Base-by-base conservation (phyloP, 2,113 vertebrate genomes). In the Neotoma lepida region DNA sequence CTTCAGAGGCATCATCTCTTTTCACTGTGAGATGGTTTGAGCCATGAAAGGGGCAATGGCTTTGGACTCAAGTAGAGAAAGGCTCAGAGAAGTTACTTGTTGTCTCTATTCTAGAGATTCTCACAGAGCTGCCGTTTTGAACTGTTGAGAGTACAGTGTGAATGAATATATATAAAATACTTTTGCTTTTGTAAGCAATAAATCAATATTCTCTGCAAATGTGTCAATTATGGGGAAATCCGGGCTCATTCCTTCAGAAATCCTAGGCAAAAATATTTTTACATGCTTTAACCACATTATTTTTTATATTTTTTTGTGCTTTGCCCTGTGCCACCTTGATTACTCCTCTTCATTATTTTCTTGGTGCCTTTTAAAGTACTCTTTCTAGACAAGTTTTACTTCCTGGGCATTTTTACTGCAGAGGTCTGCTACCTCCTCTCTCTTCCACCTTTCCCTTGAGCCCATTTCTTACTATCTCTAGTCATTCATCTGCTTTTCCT, bases 401-500 rank as follows among this genome's bases (percentile, higher is more conserved):
- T 82, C 44, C 26, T 44, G 18, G 64, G 77, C 3, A 1, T 86
- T 94, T 93, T 93, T 82, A 82, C 77, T 54, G 39, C 81, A 0
- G 1, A 81, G 7, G 30, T 28, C 35, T 58, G 2, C 56, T 81
- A 51, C 15, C 73, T 84, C 64, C n/a, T 88, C 68, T 78, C 24
- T 82, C 49, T 24, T 81, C 51, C 30, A 86, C 77, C 66, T 71
- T 96, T 95, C 24, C 66, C 87, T 89, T 66, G 46, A 61, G 33
- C 22, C 35, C 9, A 13, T 64, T 89, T 94, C 33, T 63, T 76
- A 66, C 86, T 87, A 51, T 94, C 88, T 89, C 44, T 18, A 84
- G 24, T n/a, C 41, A 73, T 88, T 70, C 93, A 80, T 93, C 93
- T 81, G 91, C 61, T 97, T 97, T 96, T 71, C 46, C 73, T 96